Base-by-base conservation (phyloP, 2,888 invertebrate species). In the Pedicia rivosa region DNA sequence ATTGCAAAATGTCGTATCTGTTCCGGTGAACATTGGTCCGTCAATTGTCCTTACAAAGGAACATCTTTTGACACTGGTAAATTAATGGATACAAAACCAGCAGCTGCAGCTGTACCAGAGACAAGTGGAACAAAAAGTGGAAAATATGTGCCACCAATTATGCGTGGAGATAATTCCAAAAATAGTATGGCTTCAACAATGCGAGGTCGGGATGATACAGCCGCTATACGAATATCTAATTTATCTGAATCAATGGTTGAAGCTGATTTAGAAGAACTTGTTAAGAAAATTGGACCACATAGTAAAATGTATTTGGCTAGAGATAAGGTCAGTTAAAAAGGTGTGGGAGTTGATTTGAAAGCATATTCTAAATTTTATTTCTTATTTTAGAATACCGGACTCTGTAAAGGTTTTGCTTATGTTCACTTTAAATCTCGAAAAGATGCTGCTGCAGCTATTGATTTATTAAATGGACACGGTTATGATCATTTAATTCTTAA, bases 401-500 rank as follows among this genome's bases (percentile, higher is more conserved):
- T 72, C n/a, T 87, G 86, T 63, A 86, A 92, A 71, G 97, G 97
- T 42, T 98, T 97, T 64, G 97, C 97, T 10, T 98, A 97, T 58
- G 90, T 98, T 42, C 97, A 95, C 54, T 98, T 91, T 65, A 87
- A 87, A 59, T 78, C 78, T 49, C 72, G 82, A 49, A 78, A 80
- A 50, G 90, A 92, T 63, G 95, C 95, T 29, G 83, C 86, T 4
- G 76, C 82, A 50, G 98, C 98, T 39, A 94, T 98, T 53, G 68
- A 74, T 42, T 72, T 72, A 36, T 71, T 97, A 10, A 81, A 94
- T 53, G 94, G 94, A 1, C 83, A 87, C 56, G 94, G 95, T 43
- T 97, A 94, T 57, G 95, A 97, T 64, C 95, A 98, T 66, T 74
- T 98, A 48, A 98, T 98, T 59, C 68, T 98, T 37, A 90, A 78